A percentile compares a stretch with the other conserved stretches of the same genome.
Conservation (phyloP, 2,113 vertebrate genomes). For the Phalacrocorax pelagicus region DNA sequence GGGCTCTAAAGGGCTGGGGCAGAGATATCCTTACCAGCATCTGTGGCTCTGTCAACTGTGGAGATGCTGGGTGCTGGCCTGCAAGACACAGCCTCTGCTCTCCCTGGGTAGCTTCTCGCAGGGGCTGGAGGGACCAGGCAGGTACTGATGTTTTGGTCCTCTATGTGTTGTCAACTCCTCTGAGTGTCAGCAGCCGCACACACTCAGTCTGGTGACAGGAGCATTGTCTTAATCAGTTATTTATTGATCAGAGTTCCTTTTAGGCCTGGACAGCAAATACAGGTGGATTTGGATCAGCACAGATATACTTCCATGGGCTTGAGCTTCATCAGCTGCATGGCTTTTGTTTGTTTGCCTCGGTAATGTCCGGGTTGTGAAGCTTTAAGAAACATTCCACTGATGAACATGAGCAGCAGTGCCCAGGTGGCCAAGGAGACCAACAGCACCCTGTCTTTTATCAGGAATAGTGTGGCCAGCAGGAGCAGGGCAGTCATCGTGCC, state of each 20-base stretch:
- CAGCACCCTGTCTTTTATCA: too few relatives aligned
- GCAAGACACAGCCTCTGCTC: background rate
- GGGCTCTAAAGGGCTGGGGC: background rate
- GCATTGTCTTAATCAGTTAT: accelerated
- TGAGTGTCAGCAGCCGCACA: accelerated
- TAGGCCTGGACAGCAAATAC: background rate
- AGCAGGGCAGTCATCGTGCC: too few relatives aligned
- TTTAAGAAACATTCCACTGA: background rate
- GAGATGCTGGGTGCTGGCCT: background rate
- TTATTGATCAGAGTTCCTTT: background rate
- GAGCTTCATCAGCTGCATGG: accelerated
- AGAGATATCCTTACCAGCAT: background rate
- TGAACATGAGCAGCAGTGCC: too few relatives aligned
- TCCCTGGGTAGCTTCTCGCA: background rate
- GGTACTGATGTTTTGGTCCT: background rate
- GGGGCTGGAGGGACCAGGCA: background rate
- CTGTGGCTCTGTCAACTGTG: accelerated
- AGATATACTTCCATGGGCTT: accelerated
- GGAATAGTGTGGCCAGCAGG: too few relatives aligned
- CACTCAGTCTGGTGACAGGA: background rate
- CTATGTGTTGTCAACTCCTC: background rate
- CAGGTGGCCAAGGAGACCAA: too few relatives aligned
- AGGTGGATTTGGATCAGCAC: background rate
- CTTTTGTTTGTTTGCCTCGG: background rate
- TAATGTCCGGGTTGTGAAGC: background rate